These are phyloP conservation scores for Papilio helenus DNA, from an alignment of 1,140 invertebrate genomes.

Conservation along the genomic window DNA sequence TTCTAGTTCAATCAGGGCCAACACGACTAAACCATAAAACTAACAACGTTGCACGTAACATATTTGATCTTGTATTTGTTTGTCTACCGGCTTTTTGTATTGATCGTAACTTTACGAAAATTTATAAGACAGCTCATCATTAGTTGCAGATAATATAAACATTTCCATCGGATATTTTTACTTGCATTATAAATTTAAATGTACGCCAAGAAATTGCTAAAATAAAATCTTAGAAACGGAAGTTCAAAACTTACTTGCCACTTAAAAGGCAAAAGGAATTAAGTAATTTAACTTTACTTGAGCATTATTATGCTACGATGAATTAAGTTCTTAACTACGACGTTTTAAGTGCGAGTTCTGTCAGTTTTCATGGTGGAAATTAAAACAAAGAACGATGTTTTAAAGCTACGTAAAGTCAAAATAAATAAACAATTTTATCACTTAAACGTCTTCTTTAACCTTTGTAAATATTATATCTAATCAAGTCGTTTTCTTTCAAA, in stretches of 20 bases:
- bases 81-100: too few species aligned
- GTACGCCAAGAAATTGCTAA: too few species aligned
- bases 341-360: not conserved
- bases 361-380: not conserved
- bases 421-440: not conserved
- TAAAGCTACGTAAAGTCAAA: not conserved
- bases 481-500: not conserved
- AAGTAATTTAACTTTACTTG: slow-evolving; percentile 15
- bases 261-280: not conserved
- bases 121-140: too few species aligned
- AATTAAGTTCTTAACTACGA: slow-evolving; percentile 13
- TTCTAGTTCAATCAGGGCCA: slow-evolving; percentile 6
- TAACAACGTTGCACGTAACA: not conserved
- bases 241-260: slow-evolving; percentile 1
- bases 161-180: too few species aligned
- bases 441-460: not conserved
- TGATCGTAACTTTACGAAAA: too few species aligned
- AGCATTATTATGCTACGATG: not conserved
- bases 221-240: not conserved
- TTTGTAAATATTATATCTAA: not conserved
- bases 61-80: too few species aligned
- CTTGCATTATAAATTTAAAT: too few species aligned
- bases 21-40: not conserved
- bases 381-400: not conserved
- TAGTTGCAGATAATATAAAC: too few species aligned